phyloP scores from a whole-genome alignment of 2,113 vertebrate genomes.

The Spilogale gracilis region DNA sequence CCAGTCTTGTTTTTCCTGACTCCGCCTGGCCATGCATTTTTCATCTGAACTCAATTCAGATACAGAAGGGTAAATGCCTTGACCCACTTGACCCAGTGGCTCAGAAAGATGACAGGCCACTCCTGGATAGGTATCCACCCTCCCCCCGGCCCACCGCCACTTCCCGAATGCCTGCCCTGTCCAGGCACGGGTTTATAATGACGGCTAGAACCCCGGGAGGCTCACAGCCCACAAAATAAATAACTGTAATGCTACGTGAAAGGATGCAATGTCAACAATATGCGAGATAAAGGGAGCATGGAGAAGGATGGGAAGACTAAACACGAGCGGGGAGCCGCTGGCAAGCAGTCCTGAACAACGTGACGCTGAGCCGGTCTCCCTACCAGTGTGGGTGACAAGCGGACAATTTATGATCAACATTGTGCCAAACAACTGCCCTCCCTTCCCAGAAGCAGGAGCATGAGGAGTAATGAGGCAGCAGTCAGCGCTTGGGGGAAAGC shows the following conservation, averaged over 20 bases:
- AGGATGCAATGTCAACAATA: not conserved
- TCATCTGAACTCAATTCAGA: not conserved
- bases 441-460: not conserved
- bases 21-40: not conserved
- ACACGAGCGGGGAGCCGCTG: not conserved
- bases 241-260: not conserved
- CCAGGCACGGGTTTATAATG: accelerated
- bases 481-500: not conserved
- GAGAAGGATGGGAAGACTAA: not conserved
- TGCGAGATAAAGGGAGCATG: not conserved
- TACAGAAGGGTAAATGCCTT: not conserved
- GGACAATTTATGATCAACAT: not conserved
- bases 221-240: not conserved
- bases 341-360: not conserved
- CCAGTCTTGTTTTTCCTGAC: not conserved
- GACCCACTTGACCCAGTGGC: not conserved
- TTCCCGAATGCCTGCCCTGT: not conserved
- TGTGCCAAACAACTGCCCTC: not conserved
- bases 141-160: not conserved
- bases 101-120: not conserved
- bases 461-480: no score
- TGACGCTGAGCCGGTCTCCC: not conserved
- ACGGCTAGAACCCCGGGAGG: not conserved
- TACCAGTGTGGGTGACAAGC: not conserved
- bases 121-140: not conserved